Evolutionary conservation across 2,113 vertebrate genomes (phyloP), one percentile per base, ranked within the genome.

Genomic region (Neogobius melanostomus): DNA sequence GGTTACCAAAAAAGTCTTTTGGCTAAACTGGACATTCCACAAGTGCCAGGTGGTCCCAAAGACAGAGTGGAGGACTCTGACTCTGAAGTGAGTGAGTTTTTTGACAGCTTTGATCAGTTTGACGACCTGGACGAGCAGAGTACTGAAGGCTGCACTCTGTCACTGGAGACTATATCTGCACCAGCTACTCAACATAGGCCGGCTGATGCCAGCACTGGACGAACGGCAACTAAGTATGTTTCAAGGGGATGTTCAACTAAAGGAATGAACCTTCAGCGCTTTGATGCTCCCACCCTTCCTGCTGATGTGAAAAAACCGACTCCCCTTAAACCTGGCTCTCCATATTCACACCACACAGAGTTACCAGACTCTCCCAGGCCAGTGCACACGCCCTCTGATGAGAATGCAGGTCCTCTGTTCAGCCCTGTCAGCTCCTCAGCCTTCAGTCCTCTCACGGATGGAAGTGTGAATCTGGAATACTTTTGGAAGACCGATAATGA

Each of bases 21-120:
- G 78, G 97, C 98, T 80, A 98, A 97, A 75, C 93, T 99, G 79
- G 94, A 98, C 61, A 93, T 99, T 79, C 97, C 98, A 66, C 95
- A 97, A 91, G 94, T 99, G 59, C 97, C 97, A 10, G 93, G 90
- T 2, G 90, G 96, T 44, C 92, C 94, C 69, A 96, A 95, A 89
- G 95, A 98, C 71, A 93, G 93, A 48, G 91, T 99, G 65, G 98
- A 99, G 80, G 97, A 99, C 88, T 99, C 97, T 12, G 98, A 99
- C 81, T 99, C 98, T 8, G 98, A 99, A 93, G 93, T 99, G 14
- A 97, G 98, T 88, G 98, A 99, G 81, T 99, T 99, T 91, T 99
- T 99, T 87, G 98, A 99, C 87, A 99, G 98, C 81, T 99, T 99
- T 86, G 98, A 99, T 91, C 96, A 94, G 71, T 97, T 99, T 66